Conservation (phyloP, 2,797 vertebrate species). For the Clangula hyemalis region DNA sequence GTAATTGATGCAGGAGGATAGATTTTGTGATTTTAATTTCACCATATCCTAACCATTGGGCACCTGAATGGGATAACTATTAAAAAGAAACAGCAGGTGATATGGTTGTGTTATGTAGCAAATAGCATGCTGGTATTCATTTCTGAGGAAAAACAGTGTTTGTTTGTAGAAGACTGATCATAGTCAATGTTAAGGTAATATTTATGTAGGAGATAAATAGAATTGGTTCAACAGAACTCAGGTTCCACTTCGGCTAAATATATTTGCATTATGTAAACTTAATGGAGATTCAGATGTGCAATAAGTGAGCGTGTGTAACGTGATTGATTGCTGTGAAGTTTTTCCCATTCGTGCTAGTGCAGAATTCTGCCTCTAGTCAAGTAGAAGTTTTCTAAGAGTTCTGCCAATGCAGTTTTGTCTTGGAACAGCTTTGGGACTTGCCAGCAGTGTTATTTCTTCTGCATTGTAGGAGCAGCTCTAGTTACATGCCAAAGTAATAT, state of each 20-base stretch:
- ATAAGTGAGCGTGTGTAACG: not conserved
- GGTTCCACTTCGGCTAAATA: constrained; percentile 23
- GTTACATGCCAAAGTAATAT: constrained; percentile 42
- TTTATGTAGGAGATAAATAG: not conserved
- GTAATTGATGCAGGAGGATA: not conserved
- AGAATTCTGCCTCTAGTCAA: constrained; percentile 54
- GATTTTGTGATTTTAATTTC: constrained; percentile 7
- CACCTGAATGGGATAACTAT: not conserved
- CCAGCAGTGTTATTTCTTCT: constrained; percentile 53
- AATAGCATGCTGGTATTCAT: not conserved
- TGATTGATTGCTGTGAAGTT: constrained; percentile 11
- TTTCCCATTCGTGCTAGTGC: constrained; percentile 25
- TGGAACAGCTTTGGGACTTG: constrained; percentile 20
- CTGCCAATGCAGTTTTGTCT: constrained; percentile 52
- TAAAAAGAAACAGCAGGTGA: not conserved
- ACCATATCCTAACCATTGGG: not conserved
- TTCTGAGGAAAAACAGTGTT: not conserved
- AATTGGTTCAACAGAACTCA: constrained; percentile 20
- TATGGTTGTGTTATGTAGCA: not conserved
- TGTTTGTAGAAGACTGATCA: not conserved
- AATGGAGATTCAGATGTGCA: not conserved
- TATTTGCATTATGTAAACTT: constrained; percentile 41
- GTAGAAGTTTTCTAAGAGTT: constrained; percentile 32
- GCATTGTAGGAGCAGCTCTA: constrained; percentile 32
- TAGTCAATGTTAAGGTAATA: not conserved